Evolutionary conservation across 2,797 vertebrate species (phyloP).

Genomic region (Etheostoma nigrum): DNA sequence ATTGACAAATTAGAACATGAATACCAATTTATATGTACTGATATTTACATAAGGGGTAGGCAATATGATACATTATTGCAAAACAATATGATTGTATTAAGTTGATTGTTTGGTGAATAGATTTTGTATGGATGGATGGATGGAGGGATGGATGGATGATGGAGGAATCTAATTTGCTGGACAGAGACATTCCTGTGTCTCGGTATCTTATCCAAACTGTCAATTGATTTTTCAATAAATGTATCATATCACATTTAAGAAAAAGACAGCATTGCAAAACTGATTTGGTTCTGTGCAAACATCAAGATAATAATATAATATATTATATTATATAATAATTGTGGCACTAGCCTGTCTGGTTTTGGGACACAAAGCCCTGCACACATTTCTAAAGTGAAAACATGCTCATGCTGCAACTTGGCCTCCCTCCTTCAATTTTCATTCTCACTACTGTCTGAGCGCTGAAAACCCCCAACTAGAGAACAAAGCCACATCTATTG

Average conservation of each 20-base stretch:
- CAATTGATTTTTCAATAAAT: neutral
- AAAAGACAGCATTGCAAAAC: neutral
- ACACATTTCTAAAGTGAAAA: neutral
- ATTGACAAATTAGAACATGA: neutral
- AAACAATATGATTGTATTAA: neutral
- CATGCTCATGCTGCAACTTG: neutral
- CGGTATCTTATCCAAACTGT: neutral
- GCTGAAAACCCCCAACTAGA: neutral
- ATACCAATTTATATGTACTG: neutral
- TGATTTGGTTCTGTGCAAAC: neutral
- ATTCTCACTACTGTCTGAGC: neutral
- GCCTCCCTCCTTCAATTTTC: neutral
- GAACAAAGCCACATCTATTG: neutral
- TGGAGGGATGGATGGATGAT: too few species aligned
- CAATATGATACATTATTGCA: neutral
- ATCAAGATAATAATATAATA: neutral
- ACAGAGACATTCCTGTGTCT: neutral
- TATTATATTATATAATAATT: too few species aligned
- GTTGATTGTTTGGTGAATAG: neutral
- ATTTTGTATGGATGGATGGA: neutral
- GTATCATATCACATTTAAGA: too few species aligned
- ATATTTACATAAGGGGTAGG: neutral
- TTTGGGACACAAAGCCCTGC: neutral
- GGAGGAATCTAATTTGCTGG: neutral
- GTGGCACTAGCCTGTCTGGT: too few species aligned